Base-by-base conservation (phyloP, 1,140 invertebrate species). In the Pissodes strobi region DNA sequence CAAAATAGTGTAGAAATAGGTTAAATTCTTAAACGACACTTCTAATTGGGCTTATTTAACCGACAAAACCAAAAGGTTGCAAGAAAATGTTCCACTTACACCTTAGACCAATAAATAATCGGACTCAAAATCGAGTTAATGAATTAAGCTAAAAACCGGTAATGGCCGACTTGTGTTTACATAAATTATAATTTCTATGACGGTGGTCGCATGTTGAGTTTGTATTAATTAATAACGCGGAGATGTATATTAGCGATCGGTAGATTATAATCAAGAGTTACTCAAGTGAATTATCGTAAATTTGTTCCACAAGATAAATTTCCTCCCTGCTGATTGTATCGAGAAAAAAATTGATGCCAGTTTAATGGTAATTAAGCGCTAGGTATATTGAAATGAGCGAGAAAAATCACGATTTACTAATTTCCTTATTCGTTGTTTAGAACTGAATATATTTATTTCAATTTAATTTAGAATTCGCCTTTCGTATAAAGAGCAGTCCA, bases 151-250 rank as follows among this genome's bases (percentile, higher is more conserved):
- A 15, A 39, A 55, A 67, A 67, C 58, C 53, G 39, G 53, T 68
- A 68, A 68, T 68, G 57, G 46, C 53, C 59, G 39, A 56, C 45
- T 59, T 56, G 62, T 61, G 51, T 58, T 69, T 69, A 55, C 63
- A 69, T 69, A 69, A 66, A 69, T 69, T 69, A 69, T 57, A 55
- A 59, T 55, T 52, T 69, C 58, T 52, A 64, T 64, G 63, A 60
- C 56, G 67, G 67, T 69, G 67, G 67, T 69, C 67, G 67, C 67
- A 69, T 69, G 67, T 69, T 66, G 18, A 39, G 49, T 58, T 48
- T 65, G 56, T 69, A 59, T 68, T 68, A 68, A 68, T 68, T 68
- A 68, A 64, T 68, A 68, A 56, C 13, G 46, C 53, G 46, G 45
- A 66, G 48, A 53, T 61, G 64, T 56, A 53, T 57, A 41, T 41